Evolutionary conservation across 2,888 invertebrate genomes (phyloP), one percentile per base, ranked within the genome.

Genomic region (Cryptocephalus moraei): DNA sequence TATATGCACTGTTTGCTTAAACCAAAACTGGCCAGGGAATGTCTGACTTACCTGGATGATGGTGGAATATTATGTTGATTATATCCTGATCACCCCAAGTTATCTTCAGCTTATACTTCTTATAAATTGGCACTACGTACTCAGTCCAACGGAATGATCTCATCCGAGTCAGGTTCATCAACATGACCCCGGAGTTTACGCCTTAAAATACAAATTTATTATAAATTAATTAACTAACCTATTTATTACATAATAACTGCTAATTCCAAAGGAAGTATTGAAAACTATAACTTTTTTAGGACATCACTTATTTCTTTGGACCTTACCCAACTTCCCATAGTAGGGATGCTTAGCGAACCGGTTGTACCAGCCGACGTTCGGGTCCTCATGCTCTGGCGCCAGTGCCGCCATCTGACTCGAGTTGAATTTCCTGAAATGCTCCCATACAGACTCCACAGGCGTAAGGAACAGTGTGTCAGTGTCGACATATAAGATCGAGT

Each of bases 51-150:
- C 81, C 81, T 58, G 89, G 84, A 73, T 87, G 83, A 67, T 81
- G 85, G 68, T 88, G 86, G 65, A 92, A 91, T 65, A 90, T 85
- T 62, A 92, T 89, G 65, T 92, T 93, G 59, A 92, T 87, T 58
- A 92, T 82, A 74, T 95, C 95, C 74, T 96, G 95, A 72, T 96
- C 96, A n/a, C 95, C 95, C 91, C 92, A 96, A 0, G 91, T 91
- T 51, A 95, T 89, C 61, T 87, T 81, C 10, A 85, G 67, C 64
- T 84, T 86, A 72, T 90, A 95, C 65, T 88, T 82, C 55, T 85
- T 79, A 71, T 90, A 87, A 56, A 92, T 86, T 4, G 90, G 86
- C 53, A 86, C 77, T 32, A 94, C 82, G 65, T 89, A 86, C 50
- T 85, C 79, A 49, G 82, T 82, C 93, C 95, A 95, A 31, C 84